These are phyloP conservation scores for Punctoribates punctum DNA, from an alignment of 2,888 invertebrate genomes.

Conservation along the genomic window DNA sequence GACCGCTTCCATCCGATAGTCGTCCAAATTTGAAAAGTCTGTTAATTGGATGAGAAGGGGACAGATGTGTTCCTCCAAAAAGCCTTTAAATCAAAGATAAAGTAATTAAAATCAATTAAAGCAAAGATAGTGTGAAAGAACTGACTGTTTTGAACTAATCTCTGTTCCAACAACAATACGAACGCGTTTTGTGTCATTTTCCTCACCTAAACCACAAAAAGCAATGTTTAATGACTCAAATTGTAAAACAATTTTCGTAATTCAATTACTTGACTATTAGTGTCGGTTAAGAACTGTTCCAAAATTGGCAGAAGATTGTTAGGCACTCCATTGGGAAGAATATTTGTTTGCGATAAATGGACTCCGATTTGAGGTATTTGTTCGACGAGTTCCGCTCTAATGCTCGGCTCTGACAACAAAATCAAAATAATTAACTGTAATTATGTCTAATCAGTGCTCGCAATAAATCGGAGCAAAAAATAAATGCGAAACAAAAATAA, in stretches of 20 bases:
- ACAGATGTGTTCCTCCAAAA: slow-evolving; percentile 63
- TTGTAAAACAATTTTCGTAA: not conserved
- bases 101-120: not conserved
- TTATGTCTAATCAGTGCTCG: not conserved
- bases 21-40: slow-evolving; percentile 58
- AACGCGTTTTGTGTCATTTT: slow-evolving; percentile 65
- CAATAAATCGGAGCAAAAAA: not conserved
- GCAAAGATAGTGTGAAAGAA: slow-evolving; percentile 7
- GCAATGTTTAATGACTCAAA: not conserved
- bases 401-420: slow-evolving; percentile 58
- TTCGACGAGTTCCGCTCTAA: slow-evolving; percentile 64
- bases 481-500: not conserved
- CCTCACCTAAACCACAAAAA: slow-evolving; percentile 58
- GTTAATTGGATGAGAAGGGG: slow-evolving; percentile 60
- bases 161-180: slow-evolving; percentile 63
- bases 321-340: slow-evolving; percentile 58
- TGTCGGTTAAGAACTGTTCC: slow-evolving; percentile 62
- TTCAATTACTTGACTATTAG: slow-evolving; percentile 60
- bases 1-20: slow-evolving; percentile 60
- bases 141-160: slow-evolving; percentile 59
- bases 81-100: slow-evolving; percentile 9
- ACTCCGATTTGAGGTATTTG: slow-evolving; percentile 65
- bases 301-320: slow-evolving; percentile 63
- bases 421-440: not conserved
- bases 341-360: slow-evolving; percentile 58